phyloP scores from a whole-genome alignment of 2,113 vertebrate species.

The Chlamydotis undulata region DNA sequence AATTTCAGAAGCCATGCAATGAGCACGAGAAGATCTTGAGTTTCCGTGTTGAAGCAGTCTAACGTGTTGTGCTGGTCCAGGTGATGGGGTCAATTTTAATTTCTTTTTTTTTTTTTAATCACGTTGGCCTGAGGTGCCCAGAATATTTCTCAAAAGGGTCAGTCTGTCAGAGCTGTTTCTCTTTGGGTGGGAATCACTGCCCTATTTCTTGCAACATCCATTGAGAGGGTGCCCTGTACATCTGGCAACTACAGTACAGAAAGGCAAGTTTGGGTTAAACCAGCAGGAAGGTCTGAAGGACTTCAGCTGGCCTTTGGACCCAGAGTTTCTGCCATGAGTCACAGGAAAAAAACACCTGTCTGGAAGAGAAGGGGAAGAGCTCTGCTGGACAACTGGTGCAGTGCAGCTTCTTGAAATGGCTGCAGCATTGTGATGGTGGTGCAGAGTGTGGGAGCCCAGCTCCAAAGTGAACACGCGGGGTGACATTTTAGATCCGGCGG shows the following conservation, averaged over 20 bases:
- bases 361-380: not conserved
- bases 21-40: not conserved
- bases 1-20: not conserved
- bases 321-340: accelerated
- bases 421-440: accelerated
- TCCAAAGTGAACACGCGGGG: accelerated
- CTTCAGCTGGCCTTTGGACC: not conserved
- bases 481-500: not conserved
- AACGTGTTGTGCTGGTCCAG: not conserved
- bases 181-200: not conserved
- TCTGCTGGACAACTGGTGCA: not conserved
- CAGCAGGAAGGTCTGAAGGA: not conserved
- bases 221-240: not conserved
- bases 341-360: not conserved
- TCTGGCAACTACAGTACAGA: not conserved
- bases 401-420: not conserved
- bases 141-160: not conserved
- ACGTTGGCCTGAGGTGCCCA: not conserved
- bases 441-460: not conserved
- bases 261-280: not conserved
- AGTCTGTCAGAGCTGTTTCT: not conserved
- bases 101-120: not conserved
- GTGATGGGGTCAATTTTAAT: accelerated
- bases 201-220: not conserved
- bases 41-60: not conserved